phyloP scores from a whole-genome alignment of 2,888 invertebrate species.

The Uloborus plumipes region DNA sequence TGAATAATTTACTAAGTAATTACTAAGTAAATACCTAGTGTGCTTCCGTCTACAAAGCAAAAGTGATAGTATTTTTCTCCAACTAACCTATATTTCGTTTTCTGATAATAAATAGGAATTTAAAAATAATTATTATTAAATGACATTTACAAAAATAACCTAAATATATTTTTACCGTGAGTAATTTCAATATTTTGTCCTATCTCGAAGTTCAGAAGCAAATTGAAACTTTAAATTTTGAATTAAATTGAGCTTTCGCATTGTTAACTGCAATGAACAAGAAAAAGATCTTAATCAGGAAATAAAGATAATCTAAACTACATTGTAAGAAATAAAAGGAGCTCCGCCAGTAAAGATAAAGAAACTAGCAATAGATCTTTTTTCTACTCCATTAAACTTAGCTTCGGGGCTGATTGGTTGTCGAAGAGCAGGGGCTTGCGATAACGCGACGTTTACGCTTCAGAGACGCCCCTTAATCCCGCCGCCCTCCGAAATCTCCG shows the following conservation, averaged over 20 bases:
- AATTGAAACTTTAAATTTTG: too few species aligned
- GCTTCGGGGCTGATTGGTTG: conserved; percentile 52
- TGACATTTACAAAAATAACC: too few species aligned
- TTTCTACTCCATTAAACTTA: conserved; percentile 32
- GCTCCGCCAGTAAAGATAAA: background rate
- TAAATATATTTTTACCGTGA: too few species aligned
- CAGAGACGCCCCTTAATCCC: conserved; percentile 47
- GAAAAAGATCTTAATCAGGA: conserved; percentile 10
- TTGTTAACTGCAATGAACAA: conserved; percentile 19
- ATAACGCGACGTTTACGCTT: conserved; percentile 58
- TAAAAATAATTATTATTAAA: too few species aligned
- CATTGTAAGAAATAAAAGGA: background rate
- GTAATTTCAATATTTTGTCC: too few species aligned
- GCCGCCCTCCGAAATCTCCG: conserved; percentile 12
- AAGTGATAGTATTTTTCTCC: too few species aligned
- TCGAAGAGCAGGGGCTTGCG: conserved; percentile 58
- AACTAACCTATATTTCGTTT: too few species aligned
- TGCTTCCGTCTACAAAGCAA: too few species aligned
- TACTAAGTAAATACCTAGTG: too few species aligned
- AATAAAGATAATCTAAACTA: conserved; percentile 9
- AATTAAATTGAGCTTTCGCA: background rate
- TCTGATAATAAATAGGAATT: too few species aligned
- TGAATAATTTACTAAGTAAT: too few species aligned
- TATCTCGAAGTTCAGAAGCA: too few species aligned
- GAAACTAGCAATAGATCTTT: conserved; percentile 25